A percentile compares a stretch with the other conserved stretches of the same genome.
These are phyloP conservation scores for Halesus radiatus DNA, from an alignment of 1,140 invertebrate species.

Conservation along the genomic window DNA sequence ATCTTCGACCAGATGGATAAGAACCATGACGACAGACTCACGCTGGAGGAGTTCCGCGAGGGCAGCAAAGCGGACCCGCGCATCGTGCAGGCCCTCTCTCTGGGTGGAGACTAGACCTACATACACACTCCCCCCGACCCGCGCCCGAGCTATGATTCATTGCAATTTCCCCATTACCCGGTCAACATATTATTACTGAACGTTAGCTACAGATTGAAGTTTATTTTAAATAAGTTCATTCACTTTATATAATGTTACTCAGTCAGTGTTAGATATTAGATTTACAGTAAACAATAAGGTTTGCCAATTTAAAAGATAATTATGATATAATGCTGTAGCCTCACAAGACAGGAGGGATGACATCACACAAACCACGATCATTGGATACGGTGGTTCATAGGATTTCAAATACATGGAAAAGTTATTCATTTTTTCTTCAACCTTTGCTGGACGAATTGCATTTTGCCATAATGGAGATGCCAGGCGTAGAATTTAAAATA, in stretches of 20 bases:
- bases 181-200: no score
- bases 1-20: constrained; percentile 99
- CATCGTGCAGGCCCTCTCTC: constrained; percentile 94
- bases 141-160: no score
- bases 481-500: constrained; percentile 8
- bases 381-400: background rate
- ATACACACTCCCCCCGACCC: no score
- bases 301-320: constrained; percentile 6
- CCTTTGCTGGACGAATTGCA: background rate
- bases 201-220: no score
- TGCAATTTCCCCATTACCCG: no score
- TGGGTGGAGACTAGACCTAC: constrained; percentile 78
- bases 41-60: constrained; percentile 97
- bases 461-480: background rate
- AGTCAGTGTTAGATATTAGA: constrained; percentile 12
- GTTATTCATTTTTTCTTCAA: constrained; percentile 4
- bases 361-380: background rate
- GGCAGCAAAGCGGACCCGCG: constrained; percentile 98
- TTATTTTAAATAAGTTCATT: no score
- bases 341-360: background rate
- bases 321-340: background rate
- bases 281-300: background rate
- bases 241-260: no score
- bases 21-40: constrained; percentile 97
- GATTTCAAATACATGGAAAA: background rate